These are phyloP conservation scores for Asarcornis scutulata DNA, from an alignment of 2,113 vertebrate genomes.

Conservation along the genomic window DNA sequence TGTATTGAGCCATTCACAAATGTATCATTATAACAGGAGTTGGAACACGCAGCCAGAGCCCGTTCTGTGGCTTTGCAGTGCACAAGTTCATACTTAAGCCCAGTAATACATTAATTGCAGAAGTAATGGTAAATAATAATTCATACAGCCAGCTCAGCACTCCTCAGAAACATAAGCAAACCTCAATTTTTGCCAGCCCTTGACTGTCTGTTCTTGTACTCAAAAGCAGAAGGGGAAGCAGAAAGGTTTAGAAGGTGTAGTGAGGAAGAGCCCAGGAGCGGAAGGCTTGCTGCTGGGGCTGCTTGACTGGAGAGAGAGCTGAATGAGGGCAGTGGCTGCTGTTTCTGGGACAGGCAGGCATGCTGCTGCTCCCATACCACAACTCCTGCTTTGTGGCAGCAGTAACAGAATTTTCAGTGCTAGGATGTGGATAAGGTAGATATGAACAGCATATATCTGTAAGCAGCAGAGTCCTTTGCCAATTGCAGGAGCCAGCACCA, in stretches of 20 bases:
- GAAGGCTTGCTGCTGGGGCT: neutral
- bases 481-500: neutral
- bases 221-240: neutral
- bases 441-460: fast-evolving
- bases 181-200: neutral
- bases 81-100: fast-evolving
- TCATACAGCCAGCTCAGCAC: neutral
- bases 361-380: neutral
- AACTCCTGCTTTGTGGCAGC: neutral
- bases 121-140: neutral
- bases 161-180: neutral
- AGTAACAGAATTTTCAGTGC: neutral
- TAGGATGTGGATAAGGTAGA: neutral
- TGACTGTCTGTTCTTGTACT: neutral
- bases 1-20: neutral
- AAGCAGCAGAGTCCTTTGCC: neutral
- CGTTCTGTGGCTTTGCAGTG: neutral
- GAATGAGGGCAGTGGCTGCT: neutral
- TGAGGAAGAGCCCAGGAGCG: neutral
- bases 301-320: neutral
- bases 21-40: fast-evolving
- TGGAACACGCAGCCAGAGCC: fast-evolving
- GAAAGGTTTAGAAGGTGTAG: neutral
- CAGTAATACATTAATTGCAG: too few relatives aligned
- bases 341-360: neutral